Evolutionary conservation across 2,113 vertebrate species (phyloP).

Genomic region (Rhea americana): DNA sequence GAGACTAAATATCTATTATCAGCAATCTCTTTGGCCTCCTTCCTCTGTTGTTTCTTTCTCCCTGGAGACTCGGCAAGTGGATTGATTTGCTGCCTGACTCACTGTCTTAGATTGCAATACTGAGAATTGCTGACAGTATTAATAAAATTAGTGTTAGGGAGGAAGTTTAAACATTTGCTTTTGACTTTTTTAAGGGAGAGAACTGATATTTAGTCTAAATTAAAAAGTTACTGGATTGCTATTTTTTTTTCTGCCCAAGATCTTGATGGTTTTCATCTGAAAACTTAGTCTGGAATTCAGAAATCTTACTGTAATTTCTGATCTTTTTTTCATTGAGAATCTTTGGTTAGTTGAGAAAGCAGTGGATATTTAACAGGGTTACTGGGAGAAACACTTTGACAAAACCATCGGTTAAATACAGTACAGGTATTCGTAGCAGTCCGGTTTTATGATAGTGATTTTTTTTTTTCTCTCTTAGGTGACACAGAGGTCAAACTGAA

Average conservation of each 20-base stretch:
- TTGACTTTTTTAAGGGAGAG: constrained; percentile 48
- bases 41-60: constrained; percentile 58
- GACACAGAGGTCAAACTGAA: constrained; percentile 22
- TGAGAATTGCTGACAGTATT: constrained; percentile 61
- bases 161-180: constrained; percentile 46
- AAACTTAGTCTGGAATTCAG: background rate
- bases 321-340: background rate
- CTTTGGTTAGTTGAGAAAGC: background rate
- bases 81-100: constrained; percentile 67
- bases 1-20: constrained; percentile 61
- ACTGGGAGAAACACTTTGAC: background rate
- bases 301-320: background rate
- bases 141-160: constrained; percentile 58
- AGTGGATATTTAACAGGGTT: background rate
- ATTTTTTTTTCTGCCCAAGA: background rate
- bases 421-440: background rate
- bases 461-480: background rate
- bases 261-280: background rate
- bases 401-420: background rate
- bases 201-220: constrained; percentile 56
- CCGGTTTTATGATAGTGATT: background rate
- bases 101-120: constrained; percentile 54
- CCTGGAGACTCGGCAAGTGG: constrained; percentile 36
- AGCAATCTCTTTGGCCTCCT: constrained; percentile 42
- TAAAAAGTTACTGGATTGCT: constrained; percentile 15